Conservation (phyloP, 2,113 vertebrate genomes). For the Coracopsis vasa region DNA sequence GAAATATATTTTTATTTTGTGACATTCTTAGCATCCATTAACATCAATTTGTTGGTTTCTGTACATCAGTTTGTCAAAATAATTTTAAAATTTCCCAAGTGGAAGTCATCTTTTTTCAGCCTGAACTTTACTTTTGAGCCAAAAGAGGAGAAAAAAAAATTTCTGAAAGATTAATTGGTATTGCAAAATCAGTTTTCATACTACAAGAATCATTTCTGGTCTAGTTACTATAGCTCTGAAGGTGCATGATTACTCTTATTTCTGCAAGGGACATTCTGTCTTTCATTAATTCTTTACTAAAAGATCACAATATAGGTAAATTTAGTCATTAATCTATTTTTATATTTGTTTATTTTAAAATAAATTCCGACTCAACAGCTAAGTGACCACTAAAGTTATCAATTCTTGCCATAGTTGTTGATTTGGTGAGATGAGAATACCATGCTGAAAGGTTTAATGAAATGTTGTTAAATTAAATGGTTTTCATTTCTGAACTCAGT, state of each 20-base stretch:
- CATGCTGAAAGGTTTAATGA: background rate
- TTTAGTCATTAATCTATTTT: background rate
- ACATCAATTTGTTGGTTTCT: background rate
- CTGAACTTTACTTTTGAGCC: background rate
- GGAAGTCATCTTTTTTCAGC: background rate
- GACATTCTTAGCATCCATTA: background rate
- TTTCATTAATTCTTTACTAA: background rate
- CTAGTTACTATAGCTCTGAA: background rate
- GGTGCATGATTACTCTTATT: background rate
- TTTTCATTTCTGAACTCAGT: background rate
- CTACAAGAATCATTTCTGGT: background rate
- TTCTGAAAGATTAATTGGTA: background rate
- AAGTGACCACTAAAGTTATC: background rate
- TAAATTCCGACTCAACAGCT: background rate
- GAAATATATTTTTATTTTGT: constrained; percentile 31
- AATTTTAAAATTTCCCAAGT: background rate
- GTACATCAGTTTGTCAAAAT: background rate
- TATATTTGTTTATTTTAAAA: background rate
- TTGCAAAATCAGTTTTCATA: background rate
- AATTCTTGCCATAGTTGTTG: background rate
- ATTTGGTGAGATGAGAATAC: background rate
- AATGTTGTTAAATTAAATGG: background rate
- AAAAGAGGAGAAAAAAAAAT: background rate
- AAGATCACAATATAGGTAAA: background rate
- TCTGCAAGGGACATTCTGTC: background rate